phyloP scores from a whole-genome alignment of 2,888 invertebrate species.

The Synergus umbraculus region DNA sequence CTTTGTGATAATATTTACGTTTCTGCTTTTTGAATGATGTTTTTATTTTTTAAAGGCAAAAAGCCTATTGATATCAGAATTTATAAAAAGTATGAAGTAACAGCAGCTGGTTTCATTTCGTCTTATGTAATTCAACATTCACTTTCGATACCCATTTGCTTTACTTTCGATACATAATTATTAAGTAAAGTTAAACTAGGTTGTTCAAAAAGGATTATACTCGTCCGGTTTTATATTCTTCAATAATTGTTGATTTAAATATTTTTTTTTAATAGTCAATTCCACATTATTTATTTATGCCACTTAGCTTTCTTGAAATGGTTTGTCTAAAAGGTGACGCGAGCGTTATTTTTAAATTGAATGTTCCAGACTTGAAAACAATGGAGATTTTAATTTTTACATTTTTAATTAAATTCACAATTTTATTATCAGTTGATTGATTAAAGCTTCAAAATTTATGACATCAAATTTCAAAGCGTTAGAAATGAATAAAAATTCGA shows the following conservation, averaged over 20 bases:
- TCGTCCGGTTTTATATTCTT: not conserved
- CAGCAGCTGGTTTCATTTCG: conserved; percentile 51
- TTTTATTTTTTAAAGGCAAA: not conserved
- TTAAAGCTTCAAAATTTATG: too few relatives aligned
- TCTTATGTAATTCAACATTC: conserved; percentile 59
- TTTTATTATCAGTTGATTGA: too few relatives aligned
- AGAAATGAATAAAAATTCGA: not conserved
- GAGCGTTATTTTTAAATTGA: not conserved
- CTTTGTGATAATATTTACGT: not conserved
- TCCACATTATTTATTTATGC: too few relatives aligned
- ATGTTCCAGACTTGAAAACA: not conserved
- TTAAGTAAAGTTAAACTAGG: not conserved
- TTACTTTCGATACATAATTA: conserved; percentile 27
- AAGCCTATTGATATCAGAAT: not conserved
- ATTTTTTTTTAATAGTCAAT: not conserved
- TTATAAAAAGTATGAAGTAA: conserved; percentile 37
- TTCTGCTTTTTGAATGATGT: not conserved
- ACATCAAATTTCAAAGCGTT: too few relatives aligned
- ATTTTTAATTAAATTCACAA: not conserved
- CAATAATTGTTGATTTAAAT: not conserved
- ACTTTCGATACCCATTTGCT: conserved; percentile 46
- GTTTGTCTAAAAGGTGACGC: not conserved
- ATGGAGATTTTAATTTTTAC: not conserved
- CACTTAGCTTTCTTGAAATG: too few relatives aligned
- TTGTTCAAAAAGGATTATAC: not conserved